Percentiles rank a stretch among this genome's conserved stretches.
Conservation (phyloP, 2,797 vertebrate species). For the Parotocinclus haroldoi region DNA sequence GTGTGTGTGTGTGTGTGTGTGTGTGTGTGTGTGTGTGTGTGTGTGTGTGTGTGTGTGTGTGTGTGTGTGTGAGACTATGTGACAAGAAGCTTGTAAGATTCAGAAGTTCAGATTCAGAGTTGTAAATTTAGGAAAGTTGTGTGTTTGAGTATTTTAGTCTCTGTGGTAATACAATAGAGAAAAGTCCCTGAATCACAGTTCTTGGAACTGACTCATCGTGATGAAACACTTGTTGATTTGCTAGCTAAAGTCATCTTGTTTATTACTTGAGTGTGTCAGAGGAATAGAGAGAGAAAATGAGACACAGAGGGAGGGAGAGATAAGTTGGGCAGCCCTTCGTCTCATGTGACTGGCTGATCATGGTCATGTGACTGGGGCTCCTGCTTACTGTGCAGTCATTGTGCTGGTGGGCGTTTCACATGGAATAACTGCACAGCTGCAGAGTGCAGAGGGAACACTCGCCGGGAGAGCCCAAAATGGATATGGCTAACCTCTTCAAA, state of each 20-base stretch:
- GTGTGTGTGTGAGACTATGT: background rate
- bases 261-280: background rate
- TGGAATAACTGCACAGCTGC: constrained; percentile 76
- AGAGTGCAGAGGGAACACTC: constrained; percentile 73
- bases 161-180: no score
- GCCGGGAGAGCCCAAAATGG: constrained; percentile 77
- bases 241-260: background rate
- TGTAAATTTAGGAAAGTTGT: no score
- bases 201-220: constrained; percentile 8
- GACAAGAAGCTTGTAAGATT: no score
- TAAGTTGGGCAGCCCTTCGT: constrained; percentile 20
- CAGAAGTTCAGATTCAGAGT: no score
- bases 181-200: background rate
- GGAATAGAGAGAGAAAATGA: background rate
- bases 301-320: no score
- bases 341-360: constrained; percentile 62
- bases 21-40: background rate
- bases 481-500: constrained; percentile 86
- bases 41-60: background rate
- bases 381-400: constrained; percentile 56
- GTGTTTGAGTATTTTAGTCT: background rate
- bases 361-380: constrained; percentile 71
- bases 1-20: no score
- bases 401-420: constrained; percentile 60
- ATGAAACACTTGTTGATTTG: constrained; percentile 9